These are phyloP conservation scores for Trisateles emortualis DNA, from an alignment of 2,888 invertebrate genomes.

Conservation along the genomic window DNA sequence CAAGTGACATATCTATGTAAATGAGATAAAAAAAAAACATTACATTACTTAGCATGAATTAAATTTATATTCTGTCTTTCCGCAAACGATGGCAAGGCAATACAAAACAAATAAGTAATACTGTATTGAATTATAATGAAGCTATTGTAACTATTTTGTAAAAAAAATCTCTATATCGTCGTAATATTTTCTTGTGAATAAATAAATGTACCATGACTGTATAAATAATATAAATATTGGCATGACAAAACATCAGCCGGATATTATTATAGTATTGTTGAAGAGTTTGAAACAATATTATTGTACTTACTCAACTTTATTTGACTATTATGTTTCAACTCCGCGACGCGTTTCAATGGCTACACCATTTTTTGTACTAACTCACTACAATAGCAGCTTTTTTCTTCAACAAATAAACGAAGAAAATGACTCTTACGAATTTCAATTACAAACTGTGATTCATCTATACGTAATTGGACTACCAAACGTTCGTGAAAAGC, in stretches of 20 bases:
- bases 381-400: not conserved
- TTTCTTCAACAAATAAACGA: not conserved
- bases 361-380: constrained; percentile 16
- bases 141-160: constrained; percentile 21
- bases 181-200: constrained; percentile 19
- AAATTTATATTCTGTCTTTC: too few relatives aligned
- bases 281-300: constrained; percentile 26
- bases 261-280: constrained; percentile 22
- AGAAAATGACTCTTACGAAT: not conserved
- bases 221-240: constrained; percentile 27
- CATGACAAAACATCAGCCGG: constrained; percentile 17
- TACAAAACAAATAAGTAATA: not conserved
- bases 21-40: too few relatives aligned
- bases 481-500: constrained; percentile 12
- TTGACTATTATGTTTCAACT: constrained; percentile 21
- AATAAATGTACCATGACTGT: constrained; percentile 27
- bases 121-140: not conserved
- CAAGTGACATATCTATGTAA: too few relatives aligned
- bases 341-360: constrained; percentile 12
- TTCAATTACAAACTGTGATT: not conserved
- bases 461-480: constrained; percentile 11
- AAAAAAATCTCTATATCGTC: constrained; percentile 17
- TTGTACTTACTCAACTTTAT: constrained; percentile 16
- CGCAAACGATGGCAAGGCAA: not conserved
- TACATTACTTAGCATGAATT: too few relatives aligned